Conservation (phyloP, 2,113 vertebrate species). For the Pterocles orientalis region DNA sequence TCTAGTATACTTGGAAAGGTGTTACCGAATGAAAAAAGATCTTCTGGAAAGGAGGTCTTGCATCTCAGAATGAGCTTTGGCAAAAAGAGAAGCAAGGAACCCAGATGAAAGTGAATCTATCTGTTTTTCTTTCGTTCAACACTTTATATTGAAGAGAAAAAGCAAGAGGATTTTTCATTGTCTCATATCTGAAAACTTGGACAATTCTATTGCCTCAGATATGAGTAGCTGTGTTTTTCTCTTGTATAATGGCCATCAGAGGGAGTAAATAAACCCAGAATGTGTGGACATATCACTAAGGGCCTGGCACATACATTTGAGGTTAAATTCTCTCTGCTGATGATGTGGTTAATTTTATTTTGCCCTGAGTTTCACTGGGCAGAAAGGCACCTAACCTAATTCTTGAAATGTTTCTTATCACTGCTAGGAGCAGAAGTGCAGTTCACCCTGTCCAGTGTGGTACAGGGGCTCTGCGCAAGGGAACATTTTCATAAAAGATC, state of each 20-base stretch:
- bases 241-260: accelerated
- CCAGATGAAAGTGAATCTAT: background rate
- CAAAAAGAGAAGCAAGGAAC: background rate
- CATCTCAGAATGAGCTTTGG: background rate
- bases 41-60: background rate
- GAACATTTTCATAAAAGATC: background rate
- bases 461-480: background rate
- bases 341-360: background rate
- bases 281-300: background rate
- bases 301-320: background rate
- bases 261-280: background rate
- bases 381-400: background rate
- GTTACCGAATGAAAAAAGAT: background rate
- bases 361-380: background rate
- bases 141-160: background rate
- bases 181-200: background rate
- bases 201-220: background rate
- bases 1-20: background rate
- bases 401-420: background rate
- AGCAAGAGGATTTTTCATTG: background rate
- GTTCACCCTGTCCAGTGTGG: background rate
- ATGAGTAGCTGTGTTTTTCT: background rate
- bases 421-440: background rate
- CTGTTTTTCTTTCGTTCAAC: background rate
- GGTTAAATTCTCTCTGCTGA: background rate